Evolutionary conservation across 1,140 invertebrate genomes (phyloP).

Genomic region (Ceratina calcarata): DNA sequence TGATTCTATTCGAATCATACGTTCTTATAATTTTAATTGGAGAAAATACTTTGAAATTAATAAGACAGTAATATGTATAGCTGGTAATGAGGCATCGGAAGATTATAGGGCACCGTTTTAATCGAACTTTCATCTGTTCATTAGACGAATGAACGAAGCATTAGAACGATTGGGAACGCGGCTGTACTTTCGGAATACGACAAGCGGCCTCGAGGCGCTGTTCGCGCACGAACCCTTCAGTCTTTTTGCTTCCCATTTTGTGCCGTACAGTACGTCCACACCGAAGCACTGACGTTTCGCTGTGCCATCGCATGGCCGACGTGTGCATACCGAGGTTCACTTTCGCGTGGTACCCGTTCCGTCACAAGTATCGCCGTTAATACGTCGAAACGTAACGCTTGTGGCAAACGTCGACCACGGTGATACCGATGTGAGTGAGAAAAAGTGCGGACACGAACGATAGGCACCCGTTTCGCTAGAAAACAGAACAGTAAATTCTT

Average conservation of each 20-base stretch:
- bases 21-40: no score
- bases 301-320: constrained; percentile 75
- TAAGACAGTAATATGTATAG: no score
- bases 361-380: constrained; percentile 49
- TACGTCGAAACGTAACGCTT: constrained; percentile 20
- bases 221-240: constrained; percentile 45
- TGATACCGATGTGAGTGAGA: constrained; percentile 35
- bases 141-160: constrained; percentile 8
- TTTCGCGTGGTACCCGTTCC: constrained; percentile 67
- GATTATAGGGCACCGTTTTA: no score
- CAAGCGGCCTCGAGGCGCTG: constrained; percentile 46
- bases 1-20: no score
- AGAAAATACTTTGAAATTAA: no score
- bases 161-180: constrained; percentile 41
- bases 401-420: constrained; percentile 39
- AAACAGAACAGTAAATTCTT: constrained; percentile 55
- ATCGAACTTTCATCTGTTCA: no score
- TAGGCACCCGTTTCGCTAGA: constrained; percentile 26
- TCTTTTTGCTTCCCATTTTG: constrained; percentile 65
- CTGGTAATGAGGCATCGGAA: no score
- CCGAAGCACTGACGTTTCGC: constrained; percentile 65
- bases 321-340: constrained; percentile 71
- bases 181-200: constrained; percentile 30
- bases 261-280: constrained; percentile 57
- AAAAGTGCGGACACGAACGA: constrained; percentile 17